These are phyloP conservation scores for Terebella lapidaria DNA, from an alignment of 2,888 invertebrate species.

Conservation along the genomic window DNA sequence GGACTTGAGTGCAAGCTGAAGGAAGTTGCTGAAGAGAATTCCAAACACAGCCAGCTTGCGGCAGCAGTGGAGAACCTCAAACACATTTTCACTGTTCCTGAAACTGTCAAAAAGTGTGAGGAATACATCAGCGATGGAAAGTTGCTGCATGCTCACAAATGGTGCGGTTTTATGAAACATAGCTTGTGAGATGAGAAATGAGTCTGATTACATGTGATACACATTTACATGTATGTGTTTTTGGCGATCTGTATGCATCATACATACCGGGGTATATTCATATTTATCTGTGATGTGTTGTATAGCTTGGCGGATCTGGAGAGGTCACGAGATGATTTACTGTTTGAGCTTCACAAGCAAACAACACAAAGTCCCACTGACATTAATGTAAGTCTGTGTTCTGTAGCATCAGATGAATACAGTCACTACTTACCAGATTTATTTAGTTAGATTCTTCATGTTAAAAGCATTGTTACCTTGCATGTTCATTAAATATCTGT, in stretches of 20 bases:
- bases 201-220: too few relatives aligned
- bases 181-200: too few relatives aligned
- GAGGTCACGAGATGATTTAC: slow-evolving; percentile 89
- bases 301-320: slow-evolving; percentile 87
- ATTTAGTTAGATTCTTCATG: not conserved
- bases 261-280: too few relatives aligned
- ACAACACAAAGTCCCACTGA: slow-evolving; percentile 79
- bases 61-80: slow-evolving; percentile 97
- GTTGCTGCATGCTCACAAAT: slow-evolving; percentile 86
- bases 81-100: slow-evolving; percentile 95
- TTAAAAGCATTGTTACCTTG: not conserved
- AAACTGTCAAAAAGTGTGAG: slow-evolving; percentile 89
- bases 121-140: slow-evolving; percentile 93
- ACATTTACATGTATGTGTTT: too few relatives aligned
- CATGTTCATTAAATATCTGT: not conserved
- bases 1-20: slow-evolving; percentile 75
- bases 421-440: not conserved
- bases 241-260: too few relatives aligned
- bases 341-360: slow-evolving; percentile 88
- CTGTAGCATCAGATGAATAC: not conserved
- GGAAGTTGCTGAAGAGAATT: slow-evolving; percentile 85
- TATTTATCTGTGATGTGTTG: too few relatives aligned
- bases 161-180: too few relatives aligned
- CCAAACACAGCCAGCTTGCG: slow-evolving; percentile 91
- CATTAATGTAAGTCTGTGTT: slow-evolving; percentile 61